These are phyloP conservation scores for Epirrhoe tristata DNA, from an alignment of 2,888 invertebrate genomes.

Conservation along the genomic window DNA sequence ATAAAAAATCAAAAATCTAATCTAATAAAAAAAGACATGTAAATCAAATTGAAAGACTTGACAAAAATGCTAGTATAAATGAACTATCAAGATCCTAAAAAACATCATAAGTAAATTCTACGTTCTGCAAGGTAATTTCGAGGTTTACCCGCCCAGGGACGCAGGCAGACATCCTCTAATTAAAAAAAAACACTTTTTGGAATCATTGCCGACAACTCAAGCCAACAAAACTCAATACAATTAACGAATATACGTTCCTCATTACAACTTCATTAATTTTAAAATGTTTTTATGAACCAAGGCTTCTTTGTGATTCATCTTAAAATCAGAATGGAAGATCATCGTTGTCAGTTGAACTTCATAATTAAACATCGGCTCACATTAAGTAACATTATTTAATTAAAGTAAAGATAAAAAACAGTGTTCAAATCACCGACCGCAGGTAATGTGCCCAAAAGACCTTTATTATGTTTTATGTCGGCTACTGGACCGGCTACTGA, in stretches of 20 bases:
- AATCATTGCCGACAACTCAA: slow-evolving; percentile 26
- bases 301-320: slow-evolving; percentile 1
- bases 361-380: not conserved
- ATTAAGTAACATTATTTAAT: too few relatives aligned
- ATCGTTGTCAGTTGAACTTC: not conserved
- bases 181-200: slow-evolving; percentile 55
- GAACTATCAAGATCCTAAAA: not conserved
- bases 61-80: not conserved
- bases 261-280: slow-evolving; percentile 41
- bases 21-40: too few relatives aligned
- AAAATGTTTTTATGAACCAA: slow-evolving; percentile 22
- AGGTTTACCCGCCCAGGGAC: slow-evolving; percentile 23
- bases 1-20: too few relatives aligned
- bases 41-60: not conserved
- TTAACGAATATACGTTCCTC: slow-evolving; percentile 38
- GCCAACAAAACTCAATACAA: slow-evolving; percentile 33
- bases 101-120: slow-evolving; percentile 7
- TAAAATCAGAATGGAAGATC: not conserved
- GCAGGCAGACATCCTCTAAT: slow-evolving; percentile 50
- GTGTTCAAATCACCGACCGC: too few relatives aligned
- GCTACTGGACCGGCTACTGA: too few relatives aligned
- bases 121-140: slow-evolving; percentile 1
- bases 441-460: too few relatives aligned
- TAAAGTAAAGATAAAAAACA: too few relatives aligned
- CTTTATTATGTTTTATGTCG: too few relatives aligned